These are phyloP conservation scores for Intellagama lesueurii DNA, from an alignment of 2,797 vertebrate genomes.

Conservation along the genomic window DNA sequence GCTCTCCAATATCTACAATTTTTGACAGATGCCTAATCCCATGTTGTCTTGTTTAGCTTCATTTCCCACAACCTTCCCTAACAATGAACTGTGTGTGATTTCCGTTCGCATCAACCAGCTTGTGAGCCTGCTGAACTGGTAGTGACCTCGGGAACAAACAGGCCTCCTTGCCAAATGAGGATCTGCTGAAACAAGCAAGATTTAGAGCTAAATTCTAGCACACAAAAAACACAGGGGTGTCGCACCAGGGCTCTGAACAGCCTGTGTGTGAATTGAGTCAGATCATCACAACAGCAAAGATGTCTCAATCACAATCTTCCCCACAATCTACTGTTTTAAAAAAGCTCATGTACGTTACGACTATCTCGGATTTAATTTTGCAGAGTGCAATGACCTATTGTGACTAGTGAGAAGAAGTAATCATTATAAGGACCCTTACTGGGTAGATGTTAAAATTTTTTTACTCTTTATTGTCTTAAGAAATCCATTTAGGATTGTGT, in stretches of 20 bases:
- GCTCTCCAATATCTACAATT: neutral
- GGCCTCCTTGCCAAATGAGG: conserved; percentile 15
- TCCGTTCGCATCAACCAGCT: conserved; percentile 21
- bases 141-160: conserved; percentile 39
- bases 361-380: no score
- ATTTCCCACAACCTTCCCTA: conserved; percentile 33
- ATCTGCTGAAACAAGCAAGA: conserved; percentile 32
- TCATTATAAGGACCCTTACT: no score
- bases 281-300: neutral
- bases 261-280: neutral
- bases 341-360: no score
- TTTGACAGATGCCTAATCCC: conserved; percentile 23
- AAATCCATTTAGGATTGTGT: no score
- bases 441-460: no score
- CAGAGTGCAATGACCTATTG: no score
- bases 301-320: neutral
- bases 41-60: neutral
- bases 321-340: neutral
- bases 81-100: conserved; percentile 7
- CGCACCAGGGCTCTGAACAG: neutral
- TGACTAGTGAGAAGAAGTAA: no score
- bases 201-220: neutral
- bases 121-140: conserved; percentile 31
- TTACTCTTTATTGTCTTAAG: no score
- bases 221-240: neutral